These are phyloP conservation scores for Tholera decimalis DNA, from an alignment of 2,888 invertebrate genomes.

Conservation along the genomic window DNA sequence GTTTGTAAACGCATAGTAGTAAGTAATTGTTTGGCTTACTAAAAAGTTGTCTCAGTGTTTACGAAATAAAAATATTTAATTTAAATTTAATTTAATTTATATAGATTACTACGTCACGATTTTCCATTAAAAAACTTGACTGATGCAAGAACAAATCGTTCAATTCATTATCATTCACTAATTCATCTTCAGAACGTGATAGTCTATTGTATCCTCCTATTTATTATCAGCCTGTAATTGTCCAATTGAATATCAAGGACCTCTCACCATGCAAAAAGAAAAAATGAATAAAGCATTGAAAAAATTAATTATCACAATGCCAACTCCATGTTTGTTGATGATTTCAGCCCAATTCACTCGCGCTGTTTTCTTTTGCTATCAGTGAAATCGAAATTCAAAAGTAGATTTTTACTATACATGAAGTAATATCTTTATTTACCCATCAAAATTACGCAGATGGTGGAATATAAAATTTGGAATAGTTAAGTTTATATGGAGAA, in stretches of 20 bases:
- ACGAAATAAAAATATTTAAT: too few species aligned
- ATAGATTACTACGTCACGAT: background rate
- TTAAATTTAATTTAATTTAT: too few species aligned
- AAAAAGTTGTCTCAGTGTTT: too few species aligned
- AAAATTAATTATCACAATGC: constrained; percentile 20
- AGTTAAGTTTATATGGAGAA: too few species aligned
- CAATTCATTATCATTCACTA: constrained; percentile 5
- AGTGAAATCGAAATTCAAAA: background rate
- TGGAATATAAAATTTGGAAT: too few species aligned
- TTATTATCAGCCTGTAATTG: constrained; percentile 14
- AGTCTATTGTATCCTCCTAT: constrained; percentile 10
- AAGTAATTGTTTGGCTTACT: too few species aligned
- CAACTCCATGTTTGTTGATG: background rate
- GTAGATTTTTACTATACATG: too few species aligned
- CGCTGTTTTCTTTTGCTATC: background rate
- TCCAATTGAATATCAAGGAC: background rate
- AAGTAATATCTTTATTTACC: too few species aligned
- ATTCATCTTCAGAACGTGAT: constrained; percentile 11
- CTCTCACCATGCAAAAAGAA: background rate
- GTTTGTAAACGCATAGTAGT: too few species aligned
- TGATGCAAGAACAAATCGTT: constrained; percentile 6
- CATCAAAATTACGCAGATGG: too few species aligned
- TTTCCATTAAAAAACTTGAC: background rate
- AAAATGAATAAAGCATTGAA: constrained; percentile 21
- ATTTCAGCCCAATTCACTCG: background rate